A percentile compares a stretch with the other conserved stretches of the same genome.
Evolutionary conservation across 2,113 vertebrate species (phyloP).

Genomic region (Malurus cyaneus): DNA sequence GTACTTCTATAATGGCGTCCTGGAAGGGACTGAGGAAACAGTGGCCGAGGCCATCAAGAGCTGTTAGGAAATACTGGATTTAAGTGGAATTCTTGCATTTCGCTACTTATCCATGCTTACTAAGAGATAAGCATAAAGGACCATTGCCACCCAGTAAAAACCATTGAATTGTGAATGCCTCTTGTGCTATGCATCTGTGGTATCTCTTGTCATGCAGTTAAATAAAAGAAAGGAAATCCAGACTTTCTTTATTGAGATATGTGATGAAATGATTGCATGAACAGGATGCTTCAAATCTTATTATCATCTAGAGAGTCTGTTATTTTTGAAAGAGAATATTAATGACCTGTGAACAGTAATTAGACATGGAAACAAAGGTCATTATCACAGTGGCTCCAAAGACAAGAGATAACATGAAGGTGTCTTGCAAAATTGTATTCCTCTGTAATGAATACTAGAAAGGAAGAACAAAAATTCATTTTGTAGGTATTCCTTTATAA

Average conservation of each 20-base stretch:
- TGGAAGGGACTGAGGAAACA: neutral
- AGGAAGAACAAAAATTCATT: neutral
- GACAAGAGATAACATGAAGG: neutral
- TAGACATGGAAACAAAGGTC: neutral
- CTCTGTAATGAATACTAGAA: neutral
- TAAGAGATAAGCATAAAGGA: neutral
- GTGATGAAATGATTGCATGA: neutral
- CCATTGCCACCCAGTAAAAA: neutral
- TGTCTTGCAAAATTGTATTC: neutral
- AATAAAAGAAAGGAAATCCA: neutral
- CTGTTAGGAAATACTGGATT: fast-evolving
- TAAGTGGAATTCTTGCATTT: neutral
- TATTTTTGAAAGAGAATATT: neutral
- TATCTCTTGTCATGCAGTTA: neutral
- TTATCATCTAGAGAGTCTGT: neutral
- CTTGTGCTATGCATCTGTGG: neutral
- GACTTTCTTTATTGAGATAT: neutral
- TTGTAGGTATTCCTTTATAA: neutral
- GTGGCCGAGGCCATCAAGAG: neutral
- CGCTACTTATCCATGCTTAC: neutral
- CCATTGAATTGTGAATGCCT: neutral
- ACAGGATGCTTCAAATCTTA: neutral
- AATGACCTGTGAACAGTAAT: neutral
- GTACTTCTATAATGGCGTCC: neutral
- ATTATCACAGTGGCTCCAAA: neutral